Base-by-base conservation (phyloP, 1,140 invertebrate species). In the Sipha flava region DNA sequence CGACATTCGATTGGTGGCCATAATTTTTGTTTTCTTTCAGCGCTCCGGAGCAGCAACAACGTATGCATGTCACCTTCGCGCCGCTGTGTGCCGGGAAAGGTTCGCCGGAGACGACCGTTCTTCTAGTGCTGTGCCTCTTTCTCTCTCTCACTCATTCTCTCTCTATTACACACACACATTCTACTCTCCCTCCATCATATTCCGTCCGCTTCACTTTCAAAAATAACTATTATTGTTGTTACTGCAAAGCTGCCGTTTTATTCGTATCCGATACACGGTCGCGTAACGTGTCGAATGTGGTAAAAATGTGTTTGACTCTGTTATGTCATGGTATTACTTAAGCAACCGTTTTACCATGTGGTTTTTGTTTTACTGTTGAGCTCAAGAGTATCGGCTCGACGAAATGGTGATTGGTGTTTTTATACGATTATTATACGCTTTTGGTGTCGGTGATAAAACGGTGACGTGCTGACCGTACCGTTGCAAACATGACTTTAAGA, bases 281-380 rank as follows among this genome's bases (percentile, higher is more conserved):
- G 10, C 9, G 43, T 31, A 21, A 18, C 31, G 45, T 49, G 70
- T 73, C 37, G 54, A 26, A 77, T 77, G 73, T 43, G 73, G 49
- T 77, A 77, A 77, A 77, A 77, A 77, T 77, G 73, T 59, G 73
- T 77, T 77, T 77, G 49, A 77, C 47, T n/a, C 21, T 26, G 49
- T 77, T 21, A 34, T 59, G 73, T 77, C 73, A 77, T 77, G 73
- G 52, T 77, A 57, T 59, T 59, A 77, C 73, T 77, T 59, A 59
- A 57, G 16, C 73, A 23, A 37, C 26, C 21, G 23, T 54, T 37
- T 49, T 57, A 59, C 34, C 6, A 40, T 29, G 52, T 34, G 23
- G 0, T 70, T 47, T 3, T 47, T 7, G 66, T 70, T 12, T 29
- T 47, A 9, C 49, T 77, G 47, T 77, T 23, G 49, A 26, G 34